Conservation (phyloP, 1,140 invertebrate species). For the Rhynchophorus ferrugineus region DNA sequence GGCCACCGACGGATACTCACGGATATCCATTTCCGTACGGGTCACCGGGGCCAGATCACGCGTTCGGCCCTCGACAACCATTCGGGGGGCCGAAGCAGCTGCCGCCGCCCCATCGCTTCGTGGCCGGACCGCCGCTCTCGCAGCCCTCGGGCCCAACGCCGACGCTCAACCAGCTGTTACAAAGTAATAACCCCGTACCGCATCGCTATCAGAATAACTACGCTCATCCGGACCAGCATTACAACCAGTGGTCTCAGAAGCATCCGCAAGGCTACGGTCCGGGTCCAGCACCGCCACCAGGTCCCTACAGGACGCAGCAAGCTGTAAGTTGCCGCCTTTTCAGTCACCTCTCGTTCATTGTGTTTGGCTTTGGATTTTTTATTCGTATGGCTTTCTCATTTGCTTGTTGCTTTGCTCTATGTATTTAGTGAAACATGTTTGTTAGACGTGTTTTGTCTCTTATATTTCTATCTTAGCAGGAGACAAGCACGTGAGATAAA, state of each 20-base stretch:
- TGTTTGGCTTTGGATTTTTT: neutral
- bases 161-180: conserved; percentile 73
- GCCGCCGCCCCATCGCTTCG: conserved; percentile 41
- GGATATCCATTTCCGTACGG: conserved; percentile 34
- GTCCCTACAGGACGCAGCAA: conserved; percentile 36
- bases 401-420: no score
- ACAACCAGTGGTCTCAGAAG: conserved; percentile 39
- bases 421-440: neutral
- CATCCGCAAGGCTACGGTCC: conserved; percentile 24
- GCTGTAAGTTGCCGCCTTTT: conserved; percentile 30
- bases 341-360: neutral
- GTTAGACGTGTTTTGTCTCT: conserved; percentile 12
- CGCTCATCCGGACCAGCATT: conserved; percentile 35
- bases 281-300: conserved; percentile 24
- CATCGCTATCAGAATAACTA: conserved; percentile 39
- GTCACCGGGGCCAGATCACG: conserved; percentile 35
- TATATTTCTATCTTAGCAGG: conserved; percentile 13
- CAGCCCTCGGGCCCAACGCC: conserved; percentile 82
- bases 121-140: conserved; percentile 58
- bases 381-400: no score
- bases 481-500: conserved; percentile 15
- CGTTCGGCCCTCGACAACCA: conserved; percentile 36
- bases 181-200: conserved; percentile 36
- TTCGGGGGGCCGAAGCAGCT: conserved; percentile 35
- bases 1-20: conserved; percentile 26